A percentile compares a stretch with the other conserved stretches of the same genome.
These are phyloP conservation scores for Erebia palarica DNA, from an alignment of 2,888 invertebrate species.

Conservation along the genomic window DNA sequence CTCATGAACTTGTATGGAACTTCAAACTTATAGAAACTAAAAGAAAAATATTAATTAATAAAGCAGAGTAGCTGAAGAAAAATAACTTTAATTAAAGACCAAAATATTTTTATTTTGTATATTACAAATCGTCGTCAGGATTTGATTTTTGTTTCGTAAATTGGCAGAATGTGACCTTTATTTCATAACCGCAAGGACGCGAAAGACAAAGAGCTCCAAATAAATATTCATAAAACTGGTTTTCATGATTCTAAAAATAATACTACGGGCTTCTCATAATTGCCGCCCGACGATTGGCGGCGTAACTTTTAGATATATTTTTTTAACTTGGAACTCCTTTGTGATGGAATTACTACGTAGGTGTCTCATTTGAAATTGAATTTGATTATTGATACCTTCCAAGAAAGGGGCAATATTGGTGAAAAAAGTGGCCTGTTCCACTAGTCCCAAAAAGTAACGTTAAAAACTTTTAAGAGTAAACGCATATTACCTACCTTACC, in stretches of 20 bases:
- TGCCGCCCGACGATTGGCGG: neutral
- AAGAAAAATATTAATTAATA: too few species aligned
- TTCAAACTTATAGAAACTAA: too few species aligned
- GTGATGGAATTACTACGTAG: neutral
- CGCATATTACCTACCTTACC: too few species aligned
- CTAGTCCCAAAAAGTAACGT: neutral
- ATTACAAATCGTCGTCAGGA: neutral
- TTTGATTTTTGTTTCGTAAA: constrained; percentile 7
- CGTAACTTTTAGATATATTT: neutral
- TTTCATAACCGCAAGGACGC: constrained; percentile 18
- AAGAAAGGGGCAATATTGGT: neutral
- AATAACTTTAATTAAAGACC: too few species aligned
- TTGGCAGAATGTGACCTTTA: constrained; percentile 19
- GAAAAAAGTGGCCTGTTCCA: too few species aligned
- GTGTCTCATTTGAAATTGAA: neutral
- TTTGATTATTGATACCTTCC: neutral
- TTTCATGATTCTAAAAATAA: constrained; percentile 16
- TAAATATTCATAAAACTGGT: constrained; percentile 21
- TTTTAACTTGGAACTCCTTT: neutral
- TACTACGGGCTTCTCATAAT: neutral
- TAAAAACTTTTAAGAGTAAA: neutral
- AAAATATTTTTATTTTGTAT: too few species aligned
- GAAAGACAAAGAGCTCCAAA: constrained; percentile 22
- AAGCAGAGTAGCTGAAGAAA: too few species aligned
- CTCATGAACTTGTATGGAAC: too few species aligned